Base-by-base conservation (phyloP, 2,113 vertebrate genomes). In the Hippocampus abdominalis region DNA sequence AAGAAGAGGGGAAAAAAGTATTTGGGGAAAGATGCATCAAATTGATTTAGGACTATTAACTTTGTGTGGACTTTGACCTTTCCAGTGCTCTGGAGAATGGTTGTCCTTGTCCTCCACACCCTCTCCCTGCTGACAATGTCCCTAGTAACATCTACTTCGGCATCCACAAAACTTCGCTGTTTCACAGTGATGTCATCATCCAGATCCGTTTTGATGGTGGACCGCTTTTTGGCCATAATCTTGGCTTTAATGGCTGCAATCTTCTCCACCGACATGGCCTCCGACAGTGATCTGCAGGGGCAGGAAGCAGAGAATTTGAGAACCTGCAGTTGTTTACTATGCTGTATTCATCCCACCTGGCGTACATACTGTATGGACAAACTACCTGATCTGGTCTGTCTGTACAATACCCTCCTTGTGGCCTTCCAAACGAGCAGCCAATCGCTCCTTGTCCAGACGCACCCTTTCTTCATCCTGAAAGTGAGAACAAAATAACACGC, bases 211-310 rank as follows among this genome's bases (percentile, higher is more conserved):
- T 98, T 98, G 86, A 99, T 99, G 74, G 97, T 99, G 32, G 96
- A 97, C 77, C 97, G 95, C 90, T 98, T 99, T 91, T 99, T 99
- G 64, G 97, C 97, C 97, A 99, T 99, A 75, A 99, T 99, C 88
- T 99, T 99, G 80, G 97, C 97, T 89, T 99, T 99, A 91, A 99
- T 99, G 85, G 97, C 97, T 62, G 97, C 97, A 57, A 99, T 99
- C 90, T 99, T 99, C 89, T 99, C 97, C 91, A 99, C 97, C 1
- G 97, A 99, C 97, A 99, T 99, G 84, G 97, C 97, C 89, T 99
- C 97, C 23, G 97, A 99, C 81, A 99, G 91, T 39, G 97, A 99
- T 81, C 97, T 99, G 88, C 15, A 56, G 59, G 1, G 51, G 40
- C 1, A 64, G 6, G 42, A 44, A 64, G 42, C n/a, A 16, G 12